Conservation (phyloP, 2,797 vertebrate genomes). For the Heteromormyrus szaboi region DNA sequence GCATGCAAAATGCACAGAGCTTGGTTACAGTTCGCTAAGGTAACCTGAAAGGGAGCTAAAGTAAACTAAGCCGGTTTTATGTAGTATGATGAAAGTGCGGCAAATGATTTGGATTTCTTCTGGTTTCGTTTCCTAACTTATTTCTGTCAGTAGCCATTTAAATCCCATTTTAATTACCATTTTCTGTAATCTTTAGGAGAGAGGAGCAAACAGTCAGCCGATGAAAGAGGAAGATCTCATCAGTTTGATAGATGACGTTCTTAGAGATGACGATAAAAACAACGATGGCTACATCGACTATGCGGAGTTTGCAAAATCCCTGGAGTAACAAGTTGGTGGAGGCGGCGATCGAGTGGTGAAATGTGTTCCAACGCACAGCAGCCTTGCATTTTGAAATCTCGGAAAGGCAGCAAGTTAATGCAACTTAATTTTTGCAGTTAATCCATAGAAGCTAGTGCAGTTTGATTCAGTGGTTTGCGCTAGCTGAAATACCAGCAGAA, state of each 20-base stretch:
- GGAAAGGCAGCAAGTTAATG: not conserved
- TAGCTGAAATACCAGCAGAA: conserved; percentile 6
- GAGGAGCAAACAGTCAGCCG: conserved; percentile 63
- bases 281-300: conserved; percentile 95
- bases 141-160: not conserved
- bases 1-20: not conserved
- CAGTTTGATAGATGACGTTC: conserved; percentile 81
- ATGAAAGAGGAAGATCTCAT: conserved; percentile 89
- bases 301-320: conserved; percentile 89
- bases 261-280: conserved; percentile 90
- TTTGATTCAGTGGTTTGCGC: conserved; percentile 10
- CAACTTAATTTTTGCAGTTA: conserved; percentile 5
- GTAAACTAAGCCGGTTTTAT: not conserved
- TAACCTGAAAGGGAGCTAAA: not conserved
- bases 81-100: not conserved
- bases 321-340: conserved; percentile 60
- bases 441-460: conserved; percentile 18
- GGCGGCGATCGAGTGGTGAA: conserved; percentile 22
- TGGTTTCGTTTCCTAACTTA: not conserved
- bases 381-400: not conserved
- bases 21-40: not conserved
- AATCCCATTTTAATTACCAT: not conserved
- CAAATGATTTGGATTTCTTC: not conserved
- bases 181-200: conserved; percentile 61
- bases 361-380: conserved; percentile 2